Evolutionary conservation across 2,888 invertebrate species (phyloP).

Genomic region (Agonopterix heracliana): DNA sequence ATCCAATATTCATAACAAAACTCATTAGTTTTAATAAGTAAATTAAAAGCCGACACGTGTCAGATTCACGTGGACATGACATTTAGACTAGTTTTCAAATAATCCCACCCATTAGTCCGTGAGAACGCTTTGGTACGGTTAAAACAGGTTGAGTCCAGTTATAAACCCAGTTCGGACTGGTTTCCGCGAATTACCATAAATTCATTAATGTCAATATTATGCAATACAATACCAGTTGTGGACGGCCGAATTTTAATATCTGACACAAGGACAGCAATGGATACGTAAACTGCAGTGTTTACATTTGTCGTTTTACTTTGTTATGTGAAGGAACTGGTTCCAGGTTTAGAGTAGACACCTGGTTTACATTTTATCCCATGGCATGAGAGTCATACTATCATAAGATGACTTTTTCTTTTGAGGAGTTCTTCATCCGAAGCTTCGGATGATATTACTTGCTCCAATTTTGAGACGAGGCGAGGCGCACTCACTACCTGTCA

Average conservation of each 20-base stretch:
- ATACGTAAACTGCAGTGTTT: neutral
- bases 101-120: neutral
- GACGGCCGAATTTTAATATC: slow-evolving; percentile 25
- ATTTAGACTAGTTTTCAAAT: no score
- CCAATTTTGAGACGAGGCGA: no score
- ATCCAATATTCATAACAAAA: no score
- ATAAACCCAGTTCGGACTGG: slow-evolving; percentile 21
- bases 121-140: neutral
- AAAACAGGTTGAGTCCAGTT: slow-evolving; percentile 2
- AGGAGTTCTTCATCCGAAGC: no score
- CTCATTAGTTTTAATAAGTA: neutral
- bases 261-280: slow-evolving; percentile 29
- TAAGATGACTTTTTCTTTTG: no score
- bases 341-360: no score
- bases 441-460: no score
- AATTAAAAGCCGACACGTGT: neutral
- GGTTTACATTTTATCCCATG: no score
- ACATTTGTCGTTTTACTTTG: neutral
- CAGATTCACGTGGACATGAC: neutral
- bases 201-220: slow-evolving; percentile 22
- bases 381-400: no score
- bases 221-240: slow-evolving; percentile 21
- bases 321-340: neutral
- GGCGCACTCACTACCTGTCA: no score
- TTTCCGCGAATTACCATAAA: slow-evolving; percentile 22